Evolutionary conservation across 2,888 invertebrate species (phyloP).

Genomic region (Ophion slaviceki): DNA sequence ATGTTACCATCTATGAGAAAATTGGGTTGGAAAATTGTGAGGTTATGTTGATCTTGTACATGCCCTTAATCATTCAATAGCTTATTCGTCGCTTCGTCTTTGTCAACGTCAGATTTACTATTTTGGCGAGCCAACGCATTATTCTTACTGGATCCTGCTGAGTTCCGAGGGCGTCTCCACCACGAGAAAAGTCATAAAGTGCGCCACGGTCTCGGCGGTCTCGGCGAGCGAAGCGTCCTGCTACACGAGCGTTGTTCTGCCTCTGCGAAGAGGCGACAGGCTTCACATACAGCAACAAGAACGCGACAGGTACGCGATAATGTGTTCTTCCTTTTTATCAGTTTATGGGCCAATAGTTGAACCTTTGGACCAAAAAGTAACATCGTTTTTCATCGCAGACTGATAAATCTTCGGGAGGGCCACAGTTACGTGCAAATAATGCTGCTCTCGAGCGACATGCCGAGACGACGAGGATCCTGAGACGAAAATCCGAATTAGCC

Average conservation of each 20-base stretch:
- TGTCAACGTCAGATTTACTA: constrained; percentile 76
- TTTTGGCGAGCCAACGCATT: constrained; percentile 75
- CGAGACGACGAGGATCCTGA: constrained; percentile 66
- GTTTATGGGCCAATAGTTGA: not conserved
- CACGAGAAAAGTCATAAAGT: constrained; percentile 76
- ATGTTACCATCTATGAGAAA: too few species aligned
- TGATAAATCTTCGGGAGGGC: constrained; percentile 79
- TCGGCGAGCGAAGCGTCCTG: constrained; percentile 79
- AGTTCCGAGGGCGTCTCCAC: constrained; percentile 76
- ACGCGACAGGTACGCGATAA: constrained; percentile 74
- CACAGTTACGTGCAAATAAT: constrained; percentile 79
- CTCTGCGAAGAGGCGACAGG: constrained; percentile 76
- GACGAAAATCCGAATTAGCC: not conserved
- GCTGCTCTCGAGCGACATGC: constrained; percentile 72
- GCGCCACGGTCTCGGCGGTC: constrained; percentile 76
- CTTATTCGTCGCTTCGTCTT: not conserved
- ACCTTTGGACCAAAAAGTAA: not conserved
- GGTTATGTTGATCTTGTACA: too few species aligned
- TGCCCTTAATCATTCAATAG: not conserved
- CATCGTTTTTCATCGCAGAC: constrained; percentile 67
- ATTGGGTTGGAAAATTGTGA: too few species aligned
- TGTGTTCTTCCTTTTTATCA: not conserved
- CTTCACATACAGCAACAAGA: constrained; percentile 79
- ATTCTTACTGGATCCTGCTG: constrained; percentile 79
- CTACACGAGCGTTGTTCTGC: constrained; percentile 77